These are phyloP conservation scores for Aulostomus chinensis DNA, from an alignment of 2,797 vertebrate species.

Conservation along the genomic window DNA sequence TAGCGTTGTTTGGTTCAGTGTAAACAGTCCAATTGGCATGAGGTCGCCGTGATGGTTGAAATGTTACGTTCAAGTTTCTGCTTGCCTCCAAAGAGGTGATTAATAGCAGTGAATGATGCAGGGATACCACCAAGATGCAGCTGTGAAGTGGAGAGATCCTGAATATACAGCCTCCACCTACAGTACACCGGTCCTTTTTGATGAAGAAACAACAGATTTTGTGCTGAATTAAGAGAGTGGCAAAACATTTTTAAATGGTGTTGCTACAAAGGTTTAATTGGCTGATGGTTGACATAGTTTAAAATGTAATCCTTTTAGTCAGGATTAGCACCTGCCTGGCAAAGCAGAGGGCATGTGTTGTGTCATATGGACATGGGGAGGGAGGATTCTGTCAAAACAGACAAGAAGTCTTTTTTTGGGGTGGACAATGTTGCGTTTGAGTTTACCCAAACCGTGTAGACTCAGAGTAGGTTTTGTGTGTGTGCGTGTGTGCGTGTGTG, in stretches of 20 bases:
- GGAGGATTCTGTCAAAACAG: constrained; percentile 37
- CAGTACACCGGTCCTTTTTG: too few species aligned
- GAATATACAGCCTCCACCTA: too few species aligned
- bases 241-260: constrained; percentile 2
- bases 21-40: too few species aligned
- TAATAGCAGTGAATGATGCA: too few species aligned
- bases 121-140: too few species aligned
- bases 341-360: constrained; percentile 51
- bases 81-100: too few species aligned
- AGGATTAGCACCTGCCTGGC: constrained; percentile 68
- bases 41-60: too few species aligned
- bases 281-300: constrained; percentile 48
- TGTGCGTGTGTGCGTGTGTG: too few species aligned
- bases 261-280: not conserved
- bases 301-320: constrained; percentile 71
- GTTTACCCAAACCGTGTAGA: constrained; percentile 61
- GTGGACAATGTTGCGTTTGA: constrained; percentile 64
- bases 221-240: not conserved
- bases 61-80: too few species aligned
- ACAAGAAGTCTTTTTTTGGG: constrained; percentile 14
- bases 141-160: too few species aligned
- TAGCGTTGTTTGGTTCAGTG: too few species aligned
- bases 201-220: too few species aligned
- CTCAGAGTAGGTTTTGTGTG: constrained; percentile 65
- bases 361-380: constrained; percentile 50